Percentiles rank a stretch among this genome's conserved stretches.
phyloP scores from a whole-genome alignment of 2,888 invertebrate genomes.

The Proisotoma minuta region DNA sequence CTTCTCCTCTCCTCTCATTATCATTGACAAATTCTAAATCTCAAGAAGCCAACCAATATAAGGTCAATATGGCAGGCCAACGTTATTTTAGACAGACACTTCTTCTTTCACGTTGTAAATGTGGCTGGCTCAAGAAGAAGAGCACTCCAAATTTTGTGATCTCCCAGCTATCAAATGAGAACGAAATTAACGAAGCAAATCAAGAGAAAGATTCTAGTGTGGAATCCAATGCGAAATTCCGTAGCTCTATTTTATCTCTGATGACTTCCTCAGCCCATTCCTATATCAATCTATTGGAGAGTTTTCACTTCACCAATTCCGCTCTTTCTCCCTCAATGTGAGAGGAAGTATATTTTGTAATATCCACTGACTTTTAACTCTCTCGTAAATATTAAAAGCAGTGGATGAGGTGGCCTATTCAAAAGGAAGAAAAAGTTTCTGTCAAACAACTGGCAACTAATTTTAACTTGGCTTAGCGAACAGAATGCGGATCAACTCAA shows the following conservation, averaged over 20 bases:
- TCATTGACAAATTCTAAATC: constrained; percentile 30
- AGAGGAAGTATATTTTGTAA: constrained; percentile 4
- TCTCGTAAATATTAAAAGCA: not conserved
- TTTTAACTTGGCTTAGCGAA: not conserved
- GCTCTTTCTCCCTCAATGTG: not conserved
- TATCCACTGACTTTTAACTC: constrained; percentile 3
- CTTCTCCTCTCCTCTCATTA: constrained; percentile 25
- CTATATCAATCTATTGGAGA: not conserved
- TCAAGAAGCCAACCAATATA: constrained; percentile 16
- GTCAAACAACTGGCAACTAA: constrained; percentile 5
- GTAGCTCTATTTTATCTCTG: not conserved
- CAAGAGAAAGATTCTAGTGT: constrained; percentile 10
- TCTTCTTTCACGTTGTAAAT: not conserved
- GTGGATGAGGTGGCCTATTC: not conserved
- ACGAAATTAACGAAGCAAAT: constrained; percentile 21
- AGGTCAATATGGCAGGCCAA: no score
- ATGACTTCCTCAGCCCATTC: not conserved
- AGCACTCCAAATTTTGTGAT: no score
- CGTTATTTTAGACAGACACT: no score
- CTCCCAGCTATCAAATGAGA: constrained; percentile 10
- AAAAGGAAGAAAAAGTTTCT: not conserved
- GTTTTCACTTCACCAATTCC: not conserved
- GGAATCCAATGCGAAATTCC: not conserved
- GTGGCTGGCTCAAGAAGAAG: no score
- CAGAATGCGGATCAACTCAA: not conserved